Base-by-base conservation (phyloP, 2,888 invertebrate species). In the Sesia bembeciformis region DNA sequence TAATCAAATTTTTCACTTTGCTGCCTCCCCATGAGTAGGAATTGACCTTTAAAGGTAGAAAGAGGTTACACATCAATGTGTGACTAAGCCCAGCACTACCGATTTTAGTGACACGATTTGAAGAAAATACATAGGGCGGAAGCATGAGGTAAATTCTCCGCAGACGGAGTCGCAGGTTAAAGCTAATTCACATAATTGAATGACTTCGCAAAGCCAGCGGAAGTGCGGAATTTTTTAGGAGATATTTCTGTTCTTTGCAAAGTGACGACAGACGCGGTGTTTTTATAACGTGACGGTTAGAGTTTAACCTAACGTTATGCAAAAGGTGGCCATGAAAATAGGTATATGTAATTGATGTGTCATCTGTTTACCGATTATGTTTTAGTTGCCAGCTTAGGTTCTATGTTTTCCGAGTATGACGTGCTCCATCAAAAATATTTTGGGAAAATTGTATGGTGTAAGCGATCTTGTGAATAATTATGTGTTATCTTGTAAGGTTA, bases 191-290 rank as follows among this genome's bases (percentile, higher is more conserved):
- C 46, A 3, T 0, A 46, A 3, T 46, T 8, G 4, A 46, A n/a
- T 46, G 46, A 46, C 8, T 46, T 8, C n/a, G 7, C 8, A 46
- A 4, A 23, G 23, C 50, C 58, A 52, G 59, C 70, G 76, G 76
- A 74, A 74, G 67, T 68, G 65, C 65, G 76, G 73, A 76, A 74
- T 73, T 73, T 77, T 76, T 76, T 67, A 23, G 23, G 60, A 63
- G 59, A 68, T 79, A 74, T 80, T 78, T 77, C 77, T 42, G 58
- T 38, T 59, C 40, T 52, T 52, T 38, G 42, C 43, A 38, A 52
- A 7, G 58, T 62, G 62, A 62, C 63, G 64, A 65, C 66, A 63
- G 62, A 62, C 39, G 39, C 23, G 50, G 39, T 67, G 68, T 68
- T 64, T 63, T 65, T 61, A 55, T 62, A 60, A 64, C 54, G 66